Conservation (phyloP, 2,888 invertebrate genomes). For the Tanypteryx hageni region DNA sequence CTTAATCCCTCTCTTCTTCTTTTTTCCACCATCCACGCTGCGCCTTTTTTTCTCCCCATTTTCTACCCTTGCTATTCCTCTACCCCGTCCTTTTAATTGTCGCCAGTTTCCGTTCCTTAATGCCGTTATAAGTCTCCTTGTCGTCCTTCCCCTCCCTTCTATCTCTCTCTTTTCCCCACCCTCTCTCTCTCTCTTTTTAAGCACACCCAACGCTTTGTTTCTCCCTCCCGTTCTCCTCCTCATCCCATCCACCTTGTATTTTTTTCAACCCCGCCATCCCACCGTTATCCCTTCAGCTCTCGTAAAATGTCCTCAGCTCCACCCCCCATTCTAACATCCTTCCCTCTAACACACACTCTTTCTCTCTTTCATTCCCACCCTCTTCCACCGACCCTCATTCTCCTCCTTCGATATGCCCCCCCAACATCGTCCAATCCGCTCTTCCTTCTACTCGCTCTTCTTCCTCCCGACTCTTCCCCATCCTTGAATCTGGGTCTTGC, state of each 20-base stretch:
- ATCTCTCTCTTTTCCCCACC: conserved; percentile 8
- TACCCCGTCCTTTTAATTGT: conserved; percentile 33
- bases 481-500: not conserved
- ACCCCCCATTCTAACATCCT: conserved; percentile 9
- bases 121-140: conserved; percentile 57
- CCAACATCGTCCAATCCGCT: conserved; percentile 4
- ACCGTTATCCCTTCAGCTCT: not conserved
- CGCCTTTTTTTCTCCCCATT: not conserved
- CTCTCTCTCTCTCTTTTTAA: not conserved
- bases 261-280: conserved; percentile 40
- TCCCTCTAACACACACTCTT: conserved; percentile 31
- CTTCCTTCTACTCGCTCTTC: conserved; percentile 66
- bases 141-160: not conserved
- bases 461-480: conserved; percentile 69
- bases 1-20: conserved; percentile 51
- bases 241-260: conserved; percentile 31
- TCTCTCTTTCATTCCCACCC: conserved; percentile 3
- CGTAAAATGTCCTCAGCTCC: not conserved
- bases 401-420: conserved; percentile 5
- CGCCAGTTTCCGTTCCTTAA: conserved; percentile 59
- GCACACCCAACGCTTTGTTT: not conserved
- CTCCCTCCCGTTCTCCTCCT: conserved; percentile 21
- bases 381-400: not conserved
- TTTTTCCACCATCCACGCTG: not conserved
- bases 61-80: not conserved